phyloP scores from a whole-genome alignment of 2,113 vertebrate species.

The Albula glossodonta region DNA sequence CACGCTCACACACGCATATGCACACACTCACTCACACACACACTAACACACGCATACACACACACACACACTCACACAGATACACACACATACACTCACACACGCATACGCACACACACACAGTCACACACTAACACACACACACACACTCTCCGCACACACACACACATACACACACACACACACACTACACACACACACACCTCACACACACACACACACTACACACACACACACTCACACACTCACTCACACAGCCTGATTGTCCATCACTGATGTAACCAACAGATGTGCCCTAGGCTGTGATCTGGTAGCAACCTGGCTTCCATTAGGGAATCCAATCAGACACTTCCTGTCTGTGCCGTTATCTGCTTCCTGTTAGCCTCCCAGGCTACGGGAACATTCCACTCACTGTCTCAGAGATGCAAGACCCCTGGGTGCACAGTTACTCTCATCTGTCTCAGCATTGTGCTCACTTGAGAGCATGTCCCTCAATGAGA shows the following conservation, averaged over 20 bases:
- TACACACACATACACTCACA: no score
- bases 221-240: background rate
- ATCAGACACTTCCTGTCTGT: conserved; percentile 72
- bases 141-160: no score
- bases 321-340: conserved; percentile 71
- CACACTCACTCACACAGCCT: background rate
- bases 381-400: background rate
- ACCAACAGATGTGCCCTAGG: conserved; percentile 63
- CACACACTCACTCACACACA: no score
- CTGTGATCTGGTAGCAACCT: conserved; percentile 65
- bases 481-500: background rate
- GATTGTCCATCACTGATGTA: conserved; percentile 38
- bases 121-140: no score
- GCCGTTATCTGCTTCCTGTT: conserved; percentile 54
- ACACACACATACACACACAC: no score
- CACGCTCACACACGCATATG: no score
- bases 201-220: no score
- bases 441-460: background rate
- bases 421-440: background rate
- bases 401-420: background rate
- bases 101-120: no score
- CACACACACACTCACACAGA: no score
- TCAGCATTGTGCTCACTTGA: background rate
- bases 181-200: no score
- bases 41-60: no score